Conservation (phyloP, 1,140 invertebrate genomes). For the Brachionus asplanchnoidis region DNA sequence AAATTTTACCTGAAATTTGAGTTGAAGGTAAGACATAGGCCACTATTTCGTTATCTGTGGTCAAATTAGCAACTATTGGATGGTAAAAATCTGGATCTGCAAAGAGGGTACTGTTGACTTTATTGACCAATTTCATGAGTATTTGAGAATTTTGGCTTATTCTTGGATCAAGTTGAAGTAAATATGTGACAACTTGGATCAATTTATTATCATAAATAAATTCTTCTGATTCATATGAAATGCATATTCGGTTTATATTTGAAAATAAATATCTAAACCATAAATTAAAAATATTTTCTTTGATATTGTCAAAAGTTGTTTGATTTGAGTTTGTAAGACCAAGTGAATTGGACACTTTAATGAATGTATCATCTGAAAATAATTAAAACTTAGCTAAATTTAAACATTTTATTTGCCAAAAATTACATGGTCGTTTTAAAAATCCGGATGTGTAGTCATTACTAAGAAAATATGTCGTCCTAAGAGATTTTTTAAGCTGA, state of each 20-base stretch:
- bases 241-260: background rate
- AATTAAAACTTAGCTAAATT: background rate
- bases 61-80: background rate
- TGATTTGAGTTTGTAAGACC: background rate
- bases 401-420: background rate
- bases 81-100: background rate
- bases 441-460: conserved; percentile 23
- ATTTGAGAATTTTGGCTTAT: conserved; percentile 40
- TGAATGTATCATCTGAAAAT: background rate
- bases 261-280: conserved; percentile 26
- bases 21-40: background rate
- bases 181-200: background rate
- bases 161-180: conserved; percentile 11
- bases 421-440: background rate
- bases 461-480: background rate
- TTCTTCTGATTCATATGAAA: background rate
- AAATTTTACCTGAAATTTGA: background rate
- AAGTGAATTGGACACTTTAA: conserved; percentile 35
- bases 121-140: conserved; percentile 10
- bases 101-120: background rate
- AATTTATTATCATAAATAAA: background rate
- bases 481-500: background rate
- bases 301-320: background rate
- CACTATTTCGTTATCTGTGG: background rate
- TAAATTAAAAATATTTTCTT: background rate